Base-by-base conservation (phyloP, 2,113 vertebrate genomes). In the Tinamus guttatus region DNA sequence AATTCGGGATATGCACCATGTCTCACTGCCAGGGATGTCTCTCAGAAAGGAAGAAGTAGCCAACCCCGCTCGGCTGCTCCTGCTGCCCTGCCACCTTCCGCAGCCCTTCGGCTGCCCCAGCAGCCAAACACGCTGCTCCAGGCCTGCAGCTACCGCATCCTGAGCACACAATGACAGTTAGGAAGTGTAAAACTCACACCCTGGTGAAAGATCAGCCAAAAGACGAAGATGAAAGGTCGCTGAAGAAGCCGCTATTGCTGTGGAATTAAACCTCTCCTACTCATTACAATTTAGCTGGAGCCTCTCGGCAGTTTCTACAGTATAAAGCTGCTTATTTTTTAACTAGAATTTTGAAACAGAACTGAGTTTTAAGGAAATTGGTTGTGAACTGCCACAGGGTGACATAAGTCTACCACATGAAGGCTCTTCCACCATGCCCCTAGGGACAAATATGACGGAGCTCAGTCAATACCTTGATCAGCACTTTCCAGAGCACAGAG, bases 171-270 rank as follows among this genome's bases (percentile, higher is more conserved):
- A 41, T 15, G 62, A 20, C 43, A 28, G 47, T 52, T 71, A 51
- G 45, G 47, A 64, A 36, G 51, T 32, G 24, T 40, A 75, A 82
- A 65, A 56, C 38, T 62, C 54, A 79, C 87, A 56, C 1, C 1
- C 36, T 60, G 19, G 56, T 62, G 45, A 70, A 79, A 63, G 62
- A 75, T 76, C 80, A 91, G 63, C 68, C 88, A 70, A 47, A 56
- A 94, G 62, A 28, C 65, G 41, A 51, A 52, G 75, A 81, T n/a
- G 73, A 90, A 68, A 78, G 40, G 43, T 67, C 63, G 52, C 34
- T 40, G 59, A 41, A 59, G 58, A 83, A 40, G 47, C 12, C 36
- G 14, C 32, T 43, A 5, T 59, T 74, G 25, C 41, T 45, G 36
- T 32, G 32, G 54, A 58, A 51, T 59, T 6, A 74, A 79, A 63